These are phyloP conservation scores for Thymelicus acteon DNA, from an alignment of 2,888 invertebrate genomes.

Conservation along the genomic window DNA sequence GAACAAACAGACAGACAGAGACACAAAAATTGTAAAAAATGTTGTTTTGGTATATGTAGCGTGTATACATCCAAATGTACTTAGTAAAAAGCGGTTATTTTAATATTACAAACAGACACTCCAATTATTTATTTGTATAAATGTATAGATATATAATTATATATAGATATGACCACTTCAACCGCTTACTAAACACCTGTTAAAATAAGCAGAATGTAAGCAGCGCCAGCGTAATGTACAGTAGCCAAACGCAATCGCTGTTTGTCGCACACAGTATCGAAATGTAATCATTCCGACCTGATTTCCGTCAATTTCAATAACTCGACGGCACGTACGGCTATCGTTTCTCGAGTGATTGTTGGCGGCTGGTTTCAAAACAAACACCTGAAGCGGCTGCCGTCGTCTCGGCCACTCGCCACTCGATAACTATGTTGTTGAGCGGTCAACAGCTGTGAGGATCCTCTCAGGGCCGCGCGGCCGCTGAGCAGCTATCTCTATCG, in stretches of 20 bases:
- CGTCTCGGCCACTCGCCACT: no score
- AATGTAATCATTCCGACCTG: conserved; percentile 1
- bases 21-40: no score
- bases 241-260: background rate
- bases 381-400: background rate
- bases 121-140: no score
- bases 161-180: background rate
- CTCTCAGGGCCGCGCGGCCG: background rate
- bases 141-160: no score
- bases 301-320: conserved; percentile 1
- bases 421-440: background rate
- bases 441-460: background rate
- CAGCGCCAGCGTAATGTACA: no score
- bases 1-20: no score
- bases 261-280: background rate
- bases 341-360: conserved; percentile 4
- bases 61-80: no score
- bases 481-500: background rate
- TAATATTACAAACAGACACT: no score
- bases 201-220: background rate
- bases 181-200: background rate
- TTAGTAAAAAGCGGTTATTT: no score
- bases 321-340: background rate
- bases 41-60: no score
- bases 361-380: conserved; percentile 2